A percentile compares a stretch with the other conserved stretches of the same genome.
phyloP scores from a whole-genome alignment of 2,888 invertebrate species.

The Ophioninae sp. region DNA sequence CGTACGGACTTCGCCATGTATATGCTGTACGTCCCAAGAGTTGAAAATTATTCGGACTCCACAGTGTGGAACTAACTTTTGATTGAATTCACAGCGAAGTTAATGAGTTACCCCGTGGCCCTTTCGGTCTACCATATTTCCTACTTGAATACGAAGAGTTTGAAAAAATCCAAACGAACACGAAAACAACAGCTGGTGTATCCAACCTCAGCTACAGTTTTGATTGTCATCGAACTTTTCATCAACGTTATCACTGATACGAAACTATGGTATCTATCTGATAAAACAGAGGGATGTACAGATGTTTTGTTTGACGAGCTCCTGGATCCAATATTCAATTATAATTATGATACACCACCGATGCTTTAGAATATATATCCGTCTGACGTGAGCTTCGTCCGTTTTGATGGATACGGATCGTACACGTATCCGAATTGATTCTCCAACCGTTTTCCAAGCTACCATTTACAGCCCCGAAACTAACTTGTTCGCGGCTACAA shows the following conservation, averaged over 20 bases:
- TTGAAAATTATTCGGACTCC: not conserved
- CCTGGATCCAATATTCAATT: constrained; percentile 45
- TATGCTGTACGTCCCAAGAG: not conserved
- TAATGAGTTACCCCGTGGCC: not conserved
- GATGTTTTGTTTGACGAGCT: constrained; percentile 31
- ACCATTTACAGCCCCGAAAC: not conserved
- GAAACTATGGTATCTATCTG: not conserved
- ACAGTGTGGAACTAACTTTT: not conserved
- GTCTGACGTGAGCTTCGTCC: constrained; percentile 6
- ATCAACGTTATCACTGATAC: not conserved
- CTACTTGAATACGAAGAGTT: not conserved
- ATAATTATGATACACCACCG: constrained; percentile 26
- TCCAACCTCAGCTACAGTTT: constrained; percentile 8
- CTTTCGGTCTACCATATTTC: not conserved
- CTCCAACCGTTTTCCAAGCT: constrained; percentile 15
- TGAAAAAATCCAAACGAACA: not conserved
- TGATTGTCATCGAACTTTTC: constrained; percentile 38
- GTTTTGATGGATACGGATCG: constrained; percentile 56
- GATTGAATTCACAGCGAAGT: not conserved
- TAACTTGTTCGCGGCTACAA: constrained; percentile 1
- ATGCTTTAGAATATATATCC: constrained; percentile 26
- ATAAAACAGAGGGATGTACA: constrained; percentile 2
- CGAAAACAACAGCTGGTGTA: not conserved
- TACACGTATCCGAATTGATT: not conserved
- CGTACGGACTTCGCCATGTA: not conserved